Evolutionary conservation across 2,888 invertebrate species (phyloP).

Genomic region (Orthosia gracilis): DNA sequence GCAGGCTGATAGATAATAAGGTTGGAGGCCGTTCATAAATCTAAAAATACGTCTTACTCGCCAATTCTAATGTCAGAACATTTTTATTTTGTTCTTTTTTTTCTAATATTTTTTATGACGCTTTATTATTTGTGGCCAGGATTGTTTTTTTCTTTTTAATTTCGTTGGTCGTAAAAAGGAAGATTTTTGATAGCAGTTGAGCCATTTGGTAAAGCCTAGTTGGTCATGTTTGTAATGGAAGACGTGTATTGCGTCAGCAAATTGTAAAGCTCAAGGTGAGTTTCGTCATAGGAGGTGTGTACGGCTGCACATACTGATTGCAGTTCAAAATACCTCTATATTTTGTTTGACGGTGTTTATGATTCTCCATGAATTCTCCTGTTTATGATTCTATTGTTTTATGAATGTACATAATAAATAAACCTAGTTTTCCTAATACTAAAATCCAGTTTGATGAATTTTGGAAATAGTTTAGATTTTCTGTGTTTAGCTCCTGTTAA

Average conservation of each 20-base stretch:
- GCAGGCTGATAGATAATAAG: not conserved
- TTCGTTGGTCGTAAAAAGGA: not conserved
- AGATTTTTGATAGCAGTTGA: not conserved
- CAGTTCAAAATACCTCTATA: constrained; percentile 5
- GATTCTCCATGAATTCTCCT: too few species aligned
- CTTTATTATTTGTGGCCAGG: not conserved
- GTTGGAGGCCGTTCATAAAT: not conserved
- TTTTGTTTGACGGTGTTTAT: not conserved
- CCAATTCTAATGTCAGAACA: constrained; percentile 16
- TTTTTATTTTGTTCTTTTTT: not conserved
- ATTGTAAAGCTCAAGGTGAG: constrained; percentile 76
- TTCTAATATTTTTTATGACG: too few species aligned
- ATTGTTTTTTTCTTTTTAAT: not conserved
- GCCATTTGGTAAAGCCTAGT: not conserved
- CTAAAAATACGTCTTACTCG: constrained; percentile 20
- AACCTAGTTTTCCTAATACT: too few species aligned
- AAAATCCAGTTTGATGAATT: not conserved
- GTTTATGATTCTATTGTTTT: not conserved
- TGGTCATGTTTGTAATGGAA: constrained; percentile 48
- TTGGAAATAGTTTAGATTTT: too few species aligned
- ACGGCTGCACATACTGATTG: constrained; percentile 20
- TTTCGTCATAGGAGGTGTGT: constrained; percentile 73
- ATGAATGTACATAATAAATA: too few species aligned
- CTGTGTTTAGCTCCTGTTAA: not conserved
- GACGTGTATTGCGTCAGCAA: constrained; percentile 73